phyloP scores from a whole-genome alignment of 2,888 invertebrate genomes.

The Eutolmus rufibarbis region DNA sequence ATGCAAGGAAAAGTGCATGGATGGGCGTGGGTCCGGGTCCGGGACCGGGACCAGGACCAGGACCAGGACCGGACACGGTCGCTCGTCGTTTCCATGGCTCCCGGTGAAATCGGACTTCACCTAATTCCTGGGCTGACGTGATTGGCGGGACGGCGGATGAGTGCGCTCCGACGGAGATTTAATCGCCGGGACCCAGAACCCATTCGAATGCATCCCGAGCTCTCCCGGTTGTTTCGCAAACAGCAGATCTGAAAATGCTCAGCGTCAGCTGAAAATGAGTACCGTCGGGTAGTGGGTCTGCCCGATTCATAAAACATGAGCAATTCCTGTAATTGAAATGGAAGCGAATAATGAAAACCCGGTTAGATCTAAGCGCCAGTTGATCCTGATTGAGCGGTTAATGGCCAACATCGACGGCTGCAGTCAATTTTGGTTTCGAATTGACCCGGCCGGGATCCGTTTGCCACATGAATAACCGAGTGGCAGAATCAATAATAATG shows the following conservation, averaged over 20 bases:
- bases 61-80: not conserved
- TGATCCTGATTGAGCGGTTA: conserved; percentile 23
- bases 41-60: not conserved
- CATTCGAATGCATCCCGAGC: not conserved
- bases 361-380: not conserved
- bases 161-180: not conserved
- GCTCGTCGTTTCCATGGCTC: not conserved
- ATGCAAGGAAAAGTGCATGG: conserved; percentile 4
- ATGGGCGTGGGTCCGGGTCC: not conserved
- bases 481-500: not conserved
- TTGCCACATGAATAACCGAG: not conserved
- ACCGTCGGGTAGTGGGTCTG: not conserved
- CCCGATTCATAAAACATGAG: conserved; percentile 4
- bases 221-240: not conserved
- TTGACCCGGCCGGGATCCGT: not conserved
- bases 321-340: conserved; percentile 10
- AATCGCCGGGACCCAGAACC: not conserved
- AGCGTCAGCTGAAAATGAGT: not conserved
- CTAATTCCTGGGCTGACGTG: not conserved
- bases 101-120: not conserved
- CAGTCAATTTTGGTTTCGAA: not conserved
- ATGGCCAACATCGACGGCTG: not conserved
- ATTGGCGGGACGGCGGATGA: not conserved
- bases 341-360: conserved; percentile 6
- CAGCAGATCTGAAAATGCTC: not conserved